phyloP scores from a whole-genome alignment of 2,888 invertebrate genomes.

The Platycnemis pennipes region DNA sequence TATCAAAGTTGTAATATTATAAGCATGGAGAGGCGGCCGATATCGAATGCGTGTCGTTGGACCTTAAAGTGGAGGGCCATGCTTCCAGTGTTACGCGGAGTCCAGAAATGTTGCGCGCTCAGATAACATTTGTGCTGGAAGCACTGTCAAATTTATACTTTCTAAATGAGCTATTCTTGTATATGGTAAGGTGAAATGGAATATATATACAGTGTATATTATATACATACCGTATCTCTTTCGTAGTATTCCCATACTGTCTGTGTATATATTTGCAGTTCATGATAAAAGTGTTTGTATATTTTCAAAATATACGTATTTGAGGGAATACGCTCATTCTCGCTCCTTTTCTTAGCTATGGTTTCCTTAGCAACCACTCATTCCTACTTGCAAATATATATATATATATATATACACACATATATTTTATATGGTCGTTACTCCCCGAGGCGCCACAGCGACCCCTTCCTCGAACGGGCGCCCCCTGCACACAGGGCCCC shows the following conservation, averaged over 20 bases:
- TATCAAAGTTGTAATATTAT: too few relatives aligned
- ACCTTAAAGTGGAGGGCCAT: not conserved
- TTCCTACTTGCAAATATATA: not conserved
- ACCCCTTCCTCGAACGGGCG: not conserved
- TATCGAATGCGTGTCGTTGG: not conserved
- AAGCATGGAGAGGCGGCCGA: not conserved
- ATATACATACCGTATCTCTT: slow-evolving; percentile 25
- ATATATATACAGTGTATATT: not conserved
- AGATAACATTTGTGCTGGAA: not conserved
- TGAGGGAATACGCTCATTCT: slow-evolving; percentile 43
- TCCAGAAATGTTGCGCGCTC: not conserved
- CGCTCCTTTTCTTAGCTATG: slow-evolving; percentile 18
- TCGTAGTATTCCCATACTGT: not conserved
- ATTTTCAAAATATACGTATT: not conserved
- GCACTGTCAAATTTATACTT: slow-evolving; percentile 45
- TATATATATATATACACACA: not conserved
- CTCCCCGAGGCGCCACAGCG: not conserved
- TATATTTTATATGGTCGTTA: not conserved
- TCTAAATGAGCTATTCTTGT: slow-evolving; percentile 53
- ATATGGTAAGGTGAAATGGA: slow-evolving; percentile 12
- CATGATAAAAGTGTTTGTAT: slow-evolving; percentile 9
- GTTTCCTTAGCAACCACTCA: slow-evolving; percentile 25
- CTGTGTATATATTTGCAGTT: slow-evolving; percentile 7
- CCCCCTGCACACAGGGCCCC: too few relatives aligned
- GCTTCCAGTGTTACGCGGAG: too few relatives aligned